These are phyloP conservation scores for Pachyramphus minor DNA, from an alignment of 2,113 vertebrate genomes.

Conservation along the genomic window DNA sequence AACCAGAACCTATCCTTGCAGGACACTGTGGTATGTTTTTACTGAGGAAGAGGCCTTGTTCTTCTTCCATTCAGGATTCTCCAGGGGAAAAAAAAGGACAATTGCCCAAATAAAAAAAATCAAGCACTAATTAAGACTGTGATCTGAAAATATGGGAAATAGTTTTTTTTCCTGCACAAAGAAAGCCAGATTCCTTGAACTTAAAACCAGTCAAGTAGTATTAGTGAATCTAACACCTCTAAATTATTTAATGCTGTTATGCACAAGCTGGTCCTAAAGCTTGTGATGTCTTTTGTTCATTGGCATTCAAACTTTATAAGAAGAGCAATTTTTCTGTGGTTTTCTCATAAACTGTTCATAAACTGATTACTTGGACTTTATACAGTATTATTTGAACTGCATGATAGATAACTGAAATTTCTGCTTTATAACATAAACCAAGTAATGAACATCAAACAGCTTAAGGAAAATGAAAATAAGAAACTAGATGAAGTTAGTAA, in stretches of 20 bases:
- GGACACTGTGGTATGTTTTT: background rate
- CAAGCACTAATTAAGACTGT: background rate
- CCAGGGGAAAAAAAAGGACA: background rate
- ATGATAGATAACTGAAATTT: background rate
- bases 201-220: background rate
- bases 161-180: background rate
- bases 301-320: background rate
- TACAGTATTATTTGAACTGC: background rate
- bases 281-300: background rate
- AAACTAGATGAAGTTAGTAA: background rate
- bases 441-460: background rate
- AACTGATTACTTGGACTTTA: background rate
- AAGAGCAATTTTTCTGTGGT: background rate
- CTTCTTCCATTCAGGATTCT: background rate
- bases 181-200: background rate
- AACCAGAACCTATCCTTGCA: background rate
- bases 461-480: background rate
- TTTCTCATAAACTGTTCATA: background rate
- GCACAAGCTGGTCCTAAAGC: background rate
- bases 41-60: background rate
- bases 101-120: background rate
- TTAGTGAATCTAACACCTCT: background rate
- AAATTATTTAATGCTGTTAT: background rate
- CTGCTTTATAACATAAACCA: background rate
- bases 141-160: background rate